phyloP scores from a whole-genome alignment of 1,140 invertebrate species.

The Conus betulinus region DNA sequence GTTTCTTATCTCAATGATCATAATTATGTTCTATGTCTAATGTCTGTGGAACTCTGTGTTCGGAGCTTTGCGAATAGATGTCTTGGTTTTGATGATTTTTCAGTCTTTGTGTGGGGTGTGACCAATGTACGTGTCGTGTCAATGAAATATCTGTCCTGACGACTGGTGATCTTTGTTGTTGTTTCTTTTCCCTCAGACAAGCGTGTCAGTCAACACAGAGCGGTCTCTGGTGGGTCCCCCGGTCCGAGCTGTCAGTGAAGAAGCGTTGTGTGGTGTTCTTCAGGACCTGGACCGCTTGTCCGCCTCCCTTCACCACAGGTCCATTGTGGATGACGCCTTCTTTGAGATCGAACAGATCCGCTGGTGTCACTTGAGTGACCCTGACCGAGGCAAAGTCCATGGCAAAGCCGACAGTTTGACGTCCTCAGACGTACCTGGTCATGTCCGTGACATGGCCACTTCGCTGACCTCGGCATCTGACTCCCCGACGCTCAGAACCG shows the following conservation, averaged over 20 bases:
- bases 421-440: not conserved
- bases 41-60: too few species aligned
- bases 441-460: not conserved
- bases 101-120: not conserved
- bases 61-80: too few species aligned
- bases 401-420: not conserved
- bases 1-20: too few species aligned
- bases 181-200: not conserved
- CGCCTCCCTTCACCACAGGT: constrained; percentile 16
- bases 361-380: constrained; percentile 21
- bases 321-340: constrained; percentile 44
- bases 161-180: too few species aligned
- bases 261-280: constrained; percentile 35
- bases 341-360: constrained; percentile 47
- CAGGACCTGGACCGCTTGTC: constrained; percentile 42
- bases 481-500: not conserved
- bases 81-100: too few species aligned
- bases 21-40: too few species aligned
- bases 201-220: constrained; percentile 42
- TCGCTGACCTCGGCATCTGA: not conserved
- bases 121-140: not conserved
- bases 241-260: constrained; percentile 39
- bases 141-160: too few species aligned
- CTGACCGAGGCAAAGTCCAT: not conserved
- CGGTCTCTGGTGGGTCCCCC: constrained; percentile 31